These are phyloP conservation scores for Poicephalus gulielmi DNA, from an alignment of 2,113 vertebrate species.

Conservation along the genomic window DNA sequence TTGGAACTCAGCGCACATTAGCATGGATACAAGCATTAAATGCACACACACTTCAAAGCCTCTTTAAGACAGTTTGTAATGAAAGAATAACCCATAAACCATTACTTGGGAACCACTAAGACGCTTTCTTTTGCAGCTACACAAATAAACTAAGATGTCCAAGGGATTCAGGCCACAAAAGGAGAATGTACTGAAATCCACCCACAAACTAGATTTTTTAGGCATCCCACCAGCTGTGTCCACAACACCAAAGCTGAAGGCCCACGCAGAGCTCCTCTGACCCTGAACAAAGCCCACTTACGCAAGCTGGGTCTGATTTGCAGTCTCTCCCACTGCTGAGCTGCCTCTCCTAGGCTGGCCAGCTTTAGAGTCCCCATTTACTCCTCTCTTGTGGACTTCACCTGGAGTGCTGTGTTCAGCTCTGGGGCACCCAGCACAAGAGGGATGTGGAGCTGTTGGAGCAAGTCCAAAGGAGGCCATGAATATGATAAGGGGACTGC, in stretches of 20 bases:
- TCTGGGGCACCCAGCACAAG: not conserved
- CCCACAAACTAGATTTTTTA: not conserved
- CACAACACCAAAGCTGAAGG: not conserved
- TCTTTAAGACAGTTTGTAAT: not conserved
- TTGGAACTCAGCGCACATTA: not conserved
- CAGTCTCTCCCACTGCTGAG: not conserved
- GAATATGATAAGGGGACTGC: not conserved
- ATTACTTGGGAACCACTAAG: not conserved
- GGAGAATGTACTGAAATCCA: not conserved
- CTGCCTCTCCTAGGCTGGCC: not conserved
- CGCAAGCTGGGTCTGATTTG: not conserved
- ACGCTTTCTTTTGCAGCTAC: not conserved
- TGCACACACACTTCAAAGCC: not conserved
- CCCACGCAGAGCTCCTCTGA: not conserved
- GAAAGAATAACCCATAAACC: constrained; percentile 17
- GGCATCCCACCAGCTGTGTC: not conserved
- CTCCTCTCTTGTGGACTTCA: too few relatives aligned
- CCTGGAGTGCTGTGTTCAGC: not conserved
- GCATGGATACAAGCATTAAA: not conserved
- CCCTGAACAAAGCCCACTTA: not conserved
- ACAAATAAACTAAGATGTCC: constrained; percentile 4
- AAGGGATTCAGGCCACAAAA: not conserved
- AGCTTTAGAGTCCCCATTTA: fast-evolving
- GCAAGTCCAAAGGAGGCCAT: fast-evolving
- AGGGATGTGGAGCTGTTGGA: not conserved